phyloP scores from a whole-genome alignment of 2,113 vertebrate species.

The Picathartes gymnocephalus region DNA sequence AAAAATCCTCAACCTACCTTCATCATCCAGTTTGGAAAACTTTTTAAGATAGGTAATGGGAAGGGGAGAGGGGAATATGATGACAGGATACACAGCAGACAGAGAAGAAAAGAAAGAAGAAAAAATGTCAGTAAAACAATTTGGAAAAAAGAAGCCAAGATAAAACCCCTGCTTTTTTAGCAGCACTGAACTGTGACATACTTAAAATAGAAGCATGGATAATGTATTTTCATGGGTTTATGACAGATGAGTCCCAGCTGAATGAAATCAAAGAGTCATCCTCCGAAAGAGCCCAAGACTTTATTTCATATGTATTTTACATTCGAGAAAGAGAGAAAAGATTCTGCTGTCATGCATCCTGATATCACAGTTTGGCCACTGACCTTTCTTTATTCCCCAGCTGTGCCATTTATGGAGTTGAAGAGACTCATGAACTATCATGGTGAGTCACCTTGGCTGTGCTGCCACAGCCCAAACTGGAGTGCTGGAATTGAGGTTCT shows the following conservation, averaged over 20 bases:
- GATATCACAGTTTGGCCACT: background rate
- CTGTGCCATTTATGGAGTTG: background rate
- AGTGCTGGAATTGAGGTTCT: background rate
- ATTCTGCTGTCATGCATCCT: background rate
- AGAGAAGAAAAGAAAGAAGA: background rate
- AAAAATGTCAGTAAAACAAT: background rate
- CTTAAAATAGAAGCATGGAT: background rate
- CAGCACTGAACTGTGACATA: background rate
- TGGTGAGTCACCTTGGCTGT: background rate
- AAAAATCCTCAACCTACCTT: background rate
- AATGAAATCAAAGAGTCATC: background rate
- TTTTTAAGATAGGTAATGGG: background rate
- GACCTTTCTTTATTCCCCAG: background rate
- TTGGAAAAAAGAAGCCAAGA: background rate
- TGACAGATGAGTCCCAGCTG: background rate
- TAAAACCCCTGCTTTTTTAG: background rate
- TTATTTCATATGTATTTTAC: background rate
- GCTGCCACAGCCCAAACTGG: background rate
- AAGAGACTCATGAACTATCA: background rate
- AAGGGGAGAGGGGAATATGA: fast-evolving
- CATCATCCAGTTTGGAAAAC: background rate
- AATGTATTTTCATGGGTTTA: background rate
- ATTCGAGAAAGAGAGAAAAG: background rate
- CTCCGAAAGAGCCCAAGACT: background rate
- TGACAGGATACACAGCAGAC: background rate